Percentiles rank a stretch among this genome's conserved stretches.
Conservation (phyloP, 1,140 invertebrate genomes). For the Lucilia sericata region DNA sequence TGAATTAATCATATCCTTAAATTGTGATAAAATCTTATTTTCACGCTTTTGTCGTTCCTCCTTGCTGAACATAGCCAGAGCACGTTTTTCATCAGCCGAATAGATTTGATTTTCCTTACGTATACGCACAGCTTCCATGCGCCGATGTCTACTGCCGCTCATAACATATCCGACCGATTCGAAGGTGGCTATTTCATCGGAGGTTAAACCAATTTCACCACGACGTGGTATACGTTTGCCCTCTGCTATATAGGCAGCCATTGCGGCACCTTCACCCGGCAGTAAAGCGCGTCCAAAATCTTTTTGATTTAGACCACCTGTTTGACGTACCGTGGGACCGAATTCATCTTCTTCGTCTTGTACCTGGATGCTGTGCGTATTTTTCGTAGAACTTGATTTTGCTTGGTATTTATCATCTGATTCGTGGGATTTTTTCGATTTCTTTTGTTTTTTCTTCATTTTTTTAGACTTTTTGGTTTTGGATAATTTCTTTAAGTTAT, state of each 20-base stretch:
- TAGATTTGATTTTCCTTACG: constrained; percentile 99
- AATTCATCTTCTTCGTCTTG: constrained; percentile 74
- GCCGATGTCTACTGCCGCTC: constrained; percentile 97
- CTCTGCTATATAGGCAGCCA: constrained; percentile 98
- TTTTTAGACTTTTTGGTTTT: constrained; percentile 68
- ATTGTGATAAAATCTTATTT: constrained; percentile 95
- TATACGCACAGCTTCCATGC: constrained; percentile 99
- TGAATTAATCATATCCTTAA: constrained; percentile 89
- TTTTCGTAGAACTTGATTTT: constrained; percentile 47
- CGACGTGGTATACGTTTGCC: constrained; percentile 97
- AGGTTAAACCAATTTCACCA: constrained; percentile 98
- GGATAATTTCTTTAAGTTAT: constrained; percentile 56
- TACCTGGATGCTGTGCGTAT: constrained; percentile 51
- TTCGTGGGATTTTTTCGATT: constrained; percentile 74
- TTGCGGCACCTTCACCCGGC: constrained; percentile 96
- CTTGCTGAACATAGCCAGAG: constrained; percentile 97
- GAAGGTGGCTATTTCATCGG: constrained; percentile 93
- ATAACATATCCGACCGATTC: constrained; percentile 98
- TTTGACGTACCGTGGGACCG: constrained; percentile 79
- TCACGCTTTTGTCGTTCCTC: constrained; percentile 97
- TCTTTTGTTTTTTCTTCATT: constrained; percentile 67
- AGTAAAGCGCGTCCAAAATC: constrained; percentile 91
- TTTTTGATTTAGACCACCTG: constrained; percentile 79
- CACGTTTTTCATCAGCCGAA: constrained; percentile 98
- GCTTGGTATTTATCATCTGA: constrained; percentile 58